Base-by-base conservation (phyloP, 2,797 vertebrate species). In the Anguilla marmorata region DNA sequence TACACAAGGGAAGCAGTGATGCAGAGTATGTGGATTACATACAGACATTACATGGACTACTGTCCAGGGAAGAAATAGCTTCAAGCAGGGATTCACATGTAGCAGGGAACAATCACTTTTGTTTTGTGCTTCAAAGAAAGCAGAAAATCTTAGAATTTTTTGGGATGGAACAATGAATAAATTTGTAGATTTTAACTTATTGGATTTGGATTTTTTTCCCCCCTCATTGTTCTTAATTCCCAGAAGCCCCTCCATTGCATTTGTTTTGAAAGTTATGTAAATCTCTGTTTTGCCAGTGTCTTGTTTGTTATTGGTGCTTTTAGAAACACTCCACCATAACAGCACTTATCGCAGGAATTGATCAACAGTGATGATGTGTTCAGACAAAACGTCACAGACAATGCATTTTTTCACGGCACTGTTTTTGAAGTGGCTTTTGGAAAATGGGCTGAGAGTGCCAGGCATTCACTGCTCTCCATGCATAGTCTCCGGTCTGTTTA, bases 401-500 rank as follows among this genome's bases (percentile, higher is more conserved):
- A 14, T 19, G 16, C n/a, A 1, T 79, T 79, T 79, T 79, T 79
- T 45, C 33, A 79, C 16, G 41, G 41, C 9, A 12, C 45, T 3
- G 79, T 45, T 27, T 82, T 82, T 82, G 79, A 82, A 50, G 79
- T 82, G 45, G 41, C 41, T 50, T 82, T 45, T 82, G 79, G 79
- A n/a, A 14, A 41, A n/a, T 6, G 45, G 45, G 24, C 41, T 50
- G 21, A n/a, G 41, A 24, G 27, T 82, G 4, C 41, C 45, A 50
- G 45, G n/a, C 7, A 82, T 45, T 82, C 79, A 82, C 79, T 50
- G 45, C 41, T 82, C 79, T 50, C 27, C 79, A 48, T 82, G 79
- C 79, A n/a, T 24, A 80, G 41, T 79, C 74, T 19, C 74, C 74
- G 45, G 11, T 41, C 74, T 79, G 74, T 79, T 79, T 79, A 89